Evolutionary conservation across 1,140 invertebrate species (phyloP), one percentile per base, ranked within the genome.

Genomic region (Pomacea maculata): DNA sequence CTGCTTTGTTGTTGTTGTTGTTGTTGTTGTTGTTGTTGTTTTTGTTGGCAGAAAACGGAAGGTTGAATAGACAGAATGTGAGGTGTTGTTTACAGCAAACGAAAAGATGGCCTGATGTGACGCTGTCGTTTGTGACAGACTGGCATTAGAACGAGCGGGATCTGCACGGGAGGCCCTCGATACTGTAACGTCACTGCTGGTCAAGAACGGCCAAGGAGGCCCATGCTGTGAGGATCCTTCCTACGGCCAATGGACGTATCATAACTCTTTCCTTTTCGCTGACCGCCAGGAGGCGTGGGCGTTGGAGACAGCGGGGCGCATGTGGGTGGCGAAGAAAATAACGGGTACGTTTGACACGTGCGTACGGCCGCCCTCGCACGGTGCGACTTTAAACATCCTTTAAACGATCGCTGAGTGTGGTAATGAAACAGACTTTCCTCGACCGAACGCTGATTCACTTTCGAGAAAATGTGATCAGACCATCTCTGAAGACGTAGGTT

Each of bases 291-390:
- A 90, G 80, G 89, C 89, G 7, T 90, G 89, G 89, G 86, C 89
- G 6, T 75, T 90, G 45, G 89, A 90, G 79, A 88, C 88, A 61
- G 87, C 85, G 14, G 86, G 86, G 0, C 80, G 74, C 61, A 82
- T 94, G 57, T 96, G 95, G 95, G 95, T 93, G 3, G 95, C 95
- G 61, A 93, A 96, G 88, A 93, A 93, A 90, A 88, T 96, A 29
- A 93, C 92, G 81, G 91, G 94, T 94, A 91, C 87, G 85, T 65
- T 45, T n/a, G n/a, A 17, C 64, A 19, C 64, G 25, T 25, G 25
- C 25, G 25, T 25, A 25, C 25, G 25, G 25, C 25, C 0, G 0
- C 25, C 25, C 25, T 25, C 25, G 25, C 25, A 25, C 25, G 25
- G 25, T 25, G 25, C 25, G 25, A 25, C 25, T 25, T 25, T 25